phyloP scores from a whole-genome alignment of 2,888 invertebrate species.

The Ferrisia virgata region DNA sequence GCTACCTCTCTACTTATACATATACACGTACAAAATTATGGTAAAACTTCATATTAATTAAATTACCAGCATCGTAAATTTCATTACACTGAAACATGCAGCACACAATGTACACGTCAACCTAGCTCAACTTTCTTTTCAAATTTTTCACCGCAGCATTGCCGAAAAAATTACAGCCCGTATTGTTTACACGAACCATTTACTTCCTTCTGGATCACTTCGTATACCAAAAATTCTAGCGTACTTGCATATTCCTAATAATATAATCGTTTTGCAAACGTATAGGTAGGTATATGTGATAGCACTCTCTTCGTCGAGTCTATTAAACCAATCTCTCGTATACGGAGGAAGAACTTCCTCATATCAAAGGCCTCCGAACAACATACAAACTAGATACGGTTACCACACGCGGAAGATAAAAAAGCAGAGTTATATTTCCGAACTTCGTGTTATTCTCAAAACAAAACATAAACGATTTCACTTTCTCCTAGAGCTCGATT shows the following conservation, averaged over 20 bases:
- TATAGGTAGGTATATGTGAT: no score
- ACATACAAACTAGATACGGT: not conserved
- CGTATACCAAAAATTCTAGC: no score
- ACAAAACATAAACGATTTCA: slow-evolving; percentile 31
- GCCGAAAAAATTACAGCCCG: not conserved
- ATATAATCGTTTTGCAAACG: no score
- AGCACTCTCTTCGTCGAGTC: no score
- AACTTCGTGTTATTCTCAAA: slow-evolving; percentile 24
- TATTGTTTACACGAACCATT: not conserved
- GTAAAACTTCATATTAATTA: not conserved
- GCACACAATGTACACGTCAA: not conserved
- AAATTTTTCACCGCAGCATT: not conserved
- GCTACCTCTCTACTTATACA: not conserved
- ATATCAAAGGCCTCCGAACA: not conserved
- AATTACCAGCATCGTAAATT: not conserved
- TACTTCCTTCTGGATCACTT: no score
- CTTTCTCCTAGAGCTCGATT: slow-evolving; percentile 6
- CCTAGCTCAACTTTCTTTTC: not conserved
- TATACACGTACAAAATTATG: not conserved
- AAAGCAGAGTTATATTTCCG: not conserved
- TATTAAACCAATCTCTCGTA: no score
- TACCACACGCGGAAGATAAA: not conserved
- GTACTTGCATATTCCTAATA: no score
- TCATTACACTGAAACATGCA: not conserved
- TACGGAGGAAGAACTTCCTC: no score